Evolutionary conservation across 1,140 invertebrate genomes (phyloP), one percentile per base, ranked within the genome.

Genomic region (Eumeta japonica): DNA sequence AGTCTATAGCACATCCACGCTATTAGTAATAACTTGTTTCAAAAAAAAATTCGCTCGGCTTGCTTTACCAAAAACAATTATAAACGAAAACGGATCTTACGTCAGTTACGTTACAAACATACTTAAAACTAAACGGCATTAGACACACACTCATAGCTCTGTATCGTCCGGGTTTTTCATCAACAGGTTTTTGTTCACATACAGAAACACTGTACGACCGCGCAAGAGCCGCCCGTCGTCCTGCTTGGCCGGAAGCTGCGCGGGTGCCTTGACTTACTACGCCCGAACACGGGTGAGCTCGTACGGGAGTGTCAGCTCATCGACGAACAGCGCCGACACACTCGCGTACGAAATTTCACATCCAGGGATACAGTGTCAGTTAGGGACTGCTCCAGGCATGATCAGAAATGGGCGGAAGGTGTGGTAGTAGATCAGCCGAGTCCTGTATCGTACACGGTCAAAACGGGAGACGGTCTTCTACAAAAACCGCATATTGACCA

Each of bases 31-130:
- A 11, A 15, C 3, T 19, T 37, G 44, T 10, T 27, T 67, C 2
- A 37, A 50, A 15, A 31, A 39, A 24, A 14, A 56, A 11, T 64
- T 62, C 40, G 35, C 48, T 2, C 28, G 43, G 1, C 52, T 55
- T 28, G 64, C 55, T 1, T 38, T 62, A 10, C 63, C 63, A 10
- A 44, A 58, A 35, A 39, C 46, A 1, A 19, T 70, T 7, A 54
- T 71, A 9, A 53, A 43, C 18, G 64, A 72, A 34, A 58, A 66
- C 39, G 64, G 60, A 10, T 53, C 62, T n/a, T 24, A 37, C 28
- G 15, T 37, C 35, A 13, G 30, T 17, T 1, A 31, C 41, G 27
- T 35, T 28, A 16, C 10, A 2, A 19, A 13, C 20, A n/a, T 45
- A 41, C 28, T 37, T 38, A 19, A n/a, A 32, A 7, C 18, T n/a